Percentiles rank a stretch among this genome's conserved stretches.
Evolutionary conservation across 1,140 invertebrate species (phyloP).

Genomic region (Drosophila elegans): DNA sequence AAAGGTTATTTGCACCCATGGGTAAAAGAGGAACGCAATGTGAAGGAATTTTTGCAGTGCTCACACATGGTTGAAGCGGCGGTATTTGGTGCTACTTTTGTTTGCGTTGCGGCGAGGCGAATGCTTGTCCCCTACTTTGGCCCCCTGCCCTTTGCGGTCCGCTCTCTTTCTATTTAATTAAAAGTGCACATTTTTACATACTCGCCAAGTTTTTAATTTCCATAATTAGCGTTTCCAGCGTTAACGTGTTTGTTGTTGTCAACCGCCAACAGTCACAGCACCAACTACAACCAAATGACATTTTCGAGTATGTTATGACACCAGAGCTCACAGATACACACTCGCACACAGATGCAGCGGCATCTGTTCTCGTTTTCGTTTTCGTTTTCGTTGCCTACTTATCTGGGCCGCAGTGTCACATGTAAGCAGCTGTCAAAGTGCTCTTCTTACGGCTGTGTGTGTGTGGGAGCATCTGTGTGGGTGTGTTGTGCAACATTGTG

Average conservation of each 20-base stretch:
- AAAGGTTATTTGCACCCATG: background rate
- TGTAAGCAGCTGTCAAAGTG: slow-evolving; percentile 63
- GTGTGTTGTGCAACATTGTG: slow-evolving; percentile 47
- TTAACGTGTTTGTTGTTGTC: slow-evolving; percentile 34
- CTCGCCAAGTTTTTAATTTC: slow-evolving; percentile 81
- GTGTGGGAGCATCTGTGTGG: slow-evolving; percentile 12
- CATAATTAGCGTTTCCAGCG: slow-evolving; percentile 75
- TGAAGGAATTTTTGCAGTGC: slow-evolving; percentile 46
- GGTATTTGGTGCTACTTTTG: slow-evolving; percentile 60
- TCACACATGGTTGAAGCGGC: slow-evolving; percentile 65
- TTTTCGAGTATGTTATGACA: slow-evolving; percentile 71
- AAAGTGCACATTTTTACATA: slow-evolving; percentile 80
- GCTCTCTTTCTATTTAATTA: slow-evolving; percentile 75
- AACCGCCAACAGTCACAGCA: slow-evolving; percentile 35
- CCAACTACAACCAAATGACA: slow-evolving; percentile 65
- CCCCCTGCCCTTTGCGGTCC: background rate
- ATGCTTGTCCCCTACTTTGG: slow-evolving; percentile 29
- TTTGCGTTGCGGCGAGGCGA: slow-evolving; percentile 47
- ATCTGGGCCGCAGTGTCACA: slow-evolving; percentile 72
- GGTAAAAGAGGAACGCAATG: slow-evolving; percentile 11
- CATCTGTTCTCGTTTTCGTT: slow-evolving; percentile 66
- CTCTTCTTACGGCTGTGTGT: slow-evolving; percentile 26
- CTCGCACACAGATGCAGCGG: slow-evolving; percentile 3
- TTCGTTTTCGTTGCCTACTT: slow-evolving; percentile 81
- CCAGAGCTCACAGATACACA: slow-evolving; percentile 32